These are phyloP conservation scores for Ornithoptera priamus DNA, from an alignment of 2,888 invertebrate species.

Conservation along the genomic window DNA sequence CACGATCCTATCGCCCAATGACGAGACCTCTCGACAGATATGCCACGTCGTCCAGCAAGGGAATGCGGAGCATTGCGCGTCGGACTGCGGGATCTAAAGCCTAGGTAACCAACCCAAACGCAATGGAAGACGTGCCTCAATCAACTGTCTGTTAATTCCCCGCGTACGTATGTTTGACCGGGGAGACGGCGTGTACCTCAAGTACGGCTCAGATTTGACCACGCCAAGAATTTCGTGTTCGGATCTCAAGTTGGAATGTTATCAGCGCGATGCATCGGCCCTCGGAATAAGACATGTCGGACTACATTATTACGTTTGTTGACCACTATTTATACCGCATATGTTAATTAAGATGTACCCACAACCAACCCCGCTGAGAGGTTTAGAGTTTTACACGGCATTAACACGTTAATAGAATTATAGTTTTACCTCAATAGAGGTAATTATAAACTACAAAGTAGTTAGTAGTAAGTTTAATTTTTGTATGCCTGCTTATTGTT, in stretches of 20 bases:
- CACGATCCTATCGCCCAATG: slow-evolving; percentile 70
- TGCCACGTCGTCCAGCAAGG: slow-evolving; percentile 49
- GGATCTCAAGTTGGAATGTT: slow-evolving; percentile 74
- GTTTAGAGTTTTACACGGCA: slow-evolving; percentile 25
- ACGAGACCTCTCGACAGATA: slow-evolving; percentile 64
- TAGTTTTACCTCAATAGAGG: slow-evolving; percentile 38
- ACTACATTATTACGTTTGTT: slow-evolving; percentile 61
- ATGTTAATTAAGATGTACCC: slow-evolving; percentile 58
- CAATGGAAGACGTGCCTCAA: slow-evolving; percentile 68
- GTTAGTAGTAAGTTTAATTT: not conserved
- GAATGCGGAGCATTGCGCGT: slow-evolving; percentile 63
- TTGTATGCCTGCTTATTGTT: no score
- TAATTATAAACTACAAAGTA: not conserved
- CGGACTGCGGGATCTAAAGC: slow-evolving; percentile 47
- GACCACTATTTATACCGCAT: slow-evolving; percentile 65
- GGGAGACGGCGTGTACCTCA: slow-evolving; percentile 54
- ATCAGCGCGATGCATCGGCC: slow-evolving; percentile 70
- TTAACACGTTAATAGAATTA: slow-evolving; percentile 29
- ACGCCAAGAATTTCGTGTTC: slow-evolving; percentile 73
- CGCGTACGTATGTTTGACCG: slow-evolving; percentile 49
- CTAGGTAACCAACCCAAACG: slow-evolving; percentile 60
- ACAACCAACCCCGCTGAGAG: slow-evolving; percentile 34
- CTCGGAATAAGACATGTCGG: slow-evolving; percentile 63
- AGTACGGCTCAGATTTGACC: slow-evolving; percentile 61
- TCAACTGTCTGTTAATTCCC: slow-evolving; percentile 70